phyloP scores from a whole-genome alignment of 2,113 vertebrate species.

The Labrus mixtus region DNA sequence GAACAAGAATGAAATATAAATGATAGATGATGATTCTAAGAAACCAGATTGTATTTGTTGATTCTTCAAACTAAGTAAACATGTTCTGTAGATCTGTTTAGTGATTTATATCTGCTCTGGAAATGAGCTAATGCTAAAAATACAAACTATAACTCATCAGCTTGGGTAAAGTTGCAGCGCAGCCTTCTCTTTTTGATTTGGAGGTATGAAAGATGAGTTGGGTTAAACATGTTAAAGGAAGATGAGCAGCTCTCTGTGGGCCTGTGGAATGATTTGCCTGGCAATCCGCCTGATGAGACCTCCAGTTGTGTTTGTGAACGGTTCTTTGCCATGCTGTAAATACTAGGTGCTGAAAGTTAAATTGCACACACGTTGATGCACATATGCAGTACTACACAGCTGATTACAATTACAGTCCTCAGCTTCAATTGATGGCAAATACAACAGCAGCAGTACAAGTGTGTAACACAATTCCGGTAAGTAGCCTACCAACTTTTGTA shows the following conservation, averaged over 20 bases:
- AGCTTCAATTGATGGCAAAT: constrained; percentile 55
- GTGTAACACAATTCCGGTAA: constrained; percentile 24
- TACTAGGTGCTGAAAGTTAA: constrained; percentile 66
- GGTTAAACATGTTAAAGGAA: constrained; percentile 19
- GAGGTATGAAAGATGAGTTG: constrained; percentile 30
- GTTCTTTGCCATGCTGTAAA: constrained; percentile 49
- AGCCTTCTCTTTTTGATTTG: constrained; percentile 39
- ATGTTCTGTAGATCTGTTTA: too few species aligned
- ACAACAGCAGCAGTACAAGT: constrained; percentile 21
- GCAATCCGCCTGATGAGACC: constrained; percentile 51
- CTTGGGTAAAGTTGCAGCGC: neutral
- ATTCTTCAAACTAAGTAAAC: too few species aligned
- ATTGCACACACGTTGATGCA: constrained; percentile 66
- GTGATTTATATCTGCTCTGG: too few species aligned
- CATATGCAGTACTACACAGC: constrained; percentile 58
- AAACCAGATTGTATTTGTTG: too few species aligned
- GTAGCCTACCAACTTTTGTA: constrained; percentile 24
- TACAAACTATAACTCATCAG: too few species aligned
- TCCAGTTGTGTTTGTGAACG: constrained; percentile 51
- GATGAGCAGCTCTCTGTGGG: constrained; percentile 32
- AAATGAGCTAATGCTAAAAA: too few species aligned
- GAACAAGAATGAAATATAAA: too few species aligned
- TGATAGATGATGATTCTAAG: too few species aligned
- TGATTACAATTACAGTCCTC: constrained; percentile 67
- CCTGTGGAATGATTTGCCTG: constrained; percentile 37